These are phyloP conservation scores for Mus spicilegus DNA, from an alignment of 2,113 vertebrate species.

Conservation along the genomic window DNA sequence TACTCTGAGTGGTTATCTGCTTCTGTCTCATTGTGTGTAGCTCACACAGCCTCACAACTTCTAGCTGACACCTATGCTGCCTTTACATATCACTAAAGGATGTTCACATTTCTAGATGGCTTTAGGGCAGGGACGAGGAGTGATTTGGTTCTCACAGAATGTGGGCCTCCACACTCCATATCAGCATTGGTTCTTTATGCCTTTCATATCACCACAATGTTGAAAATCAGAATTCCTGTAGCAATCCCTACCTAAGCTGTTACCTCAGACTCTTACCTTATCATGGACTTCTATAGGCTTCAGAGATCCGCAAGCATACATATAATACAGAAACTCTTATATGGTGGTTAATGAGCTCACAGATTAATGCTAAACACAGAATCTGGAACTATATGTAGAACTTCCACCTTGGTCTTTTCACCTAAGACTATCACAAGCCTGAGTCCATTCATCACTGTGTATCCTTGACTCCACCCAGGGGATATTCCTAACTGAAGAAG, in stretches of 20 bases:
- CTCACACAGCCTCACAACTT: neutral
- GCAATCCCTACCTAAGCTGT: neutral
- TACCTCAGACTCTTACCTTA: neutral
- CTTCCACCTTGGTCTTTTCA: neutral
- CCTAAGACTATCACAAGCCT: neutral
- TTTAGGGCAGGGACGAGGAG: neutral
- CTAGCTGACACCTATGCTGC: neutral
- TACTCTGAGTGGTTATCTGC: neutral
- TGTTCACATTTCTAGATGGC: neutral
- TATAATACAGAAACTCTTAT: neutral
- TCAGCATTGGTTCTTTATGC: neutral
- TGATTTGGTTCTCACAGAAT: neutral
- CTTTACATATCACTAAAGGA: neutral
- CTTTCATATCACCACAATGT: neutral
- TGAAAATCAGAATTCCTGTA: neutral
- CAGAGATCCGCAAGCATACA: neutral
- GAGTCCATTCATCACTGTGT: neutral
- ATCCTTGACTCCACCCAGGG: neutral
- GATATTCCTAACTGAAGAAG: neutral
- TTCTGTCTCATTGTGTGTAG: neutral
- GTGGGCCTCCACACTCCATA: neutral
- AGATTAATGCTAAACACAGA: neutral
- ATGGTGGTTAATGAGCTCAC: neutral
- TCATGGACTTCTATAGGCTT: neutral
- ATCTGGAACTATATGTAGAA: neutral